A percentile compares a stretch with the other conserved stretches of the same genome.
These are phyloP conservation scores for Drosophila ironensis DNA, from an alignment of 1,140 invertebrate genomes.

Conservation along the genomic window DNA sequence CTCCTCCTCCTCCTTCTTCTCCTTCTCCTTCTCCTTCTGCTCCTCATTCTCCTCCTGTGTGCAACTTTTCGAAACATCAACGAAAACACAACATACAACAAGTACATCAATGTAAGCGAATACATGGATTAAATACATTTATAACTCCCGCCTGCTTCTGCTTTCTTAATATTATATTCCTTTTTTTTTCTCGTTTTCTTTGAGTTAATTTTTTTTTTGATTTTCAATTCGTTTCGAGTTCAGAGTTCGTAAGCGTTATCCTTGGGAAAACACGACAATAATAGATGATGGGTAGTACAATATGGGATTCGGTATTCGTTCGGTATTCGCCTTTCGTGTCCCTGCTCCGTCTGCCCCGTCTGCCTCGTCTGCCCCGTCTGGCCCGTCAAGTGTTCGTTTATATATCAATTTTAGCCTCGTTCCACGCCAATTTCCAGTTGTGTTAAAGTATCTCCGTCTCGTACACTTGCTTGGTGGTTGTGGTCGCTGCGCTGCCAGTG, in stretches of 20 bases:
- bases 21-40: background rate
- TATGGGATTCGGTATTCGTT: background rate
- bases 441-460: constrained; percentile 93
- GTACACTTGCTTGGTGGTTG: constrained; percentile 89
- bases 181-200: background rate
- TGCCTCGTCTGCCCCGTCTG: no score
- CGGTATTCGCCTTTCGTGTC: no score
- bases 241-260: background rate
- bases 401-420: constrained; percentile 81
- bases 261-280: background rate
- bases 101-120: constrained; percentile 44
- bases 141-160: background rate
- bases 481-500: constrained; percentile 24
- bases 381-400: no score
- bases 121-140: constrained; percentile 39
- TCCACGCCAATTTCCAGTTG: constrained; percentile 77
- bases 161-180: background rate
- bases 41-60: constrained; percentile 7
- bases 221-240: constrained; percentile 20
- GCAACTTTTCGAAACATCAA: constrained; percentile 40
- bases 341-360: no score
- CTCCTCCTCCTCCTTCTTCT: background rate
- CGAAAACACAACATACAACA: constrained; percentile 47
- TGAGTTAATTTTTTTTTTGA: constrained; percentile 16
- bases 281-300: background rate